Evolutionary conservation across 2,888 invertebrate species (phyloP).

Genomic region (Drosophila sordidula): DNA sequence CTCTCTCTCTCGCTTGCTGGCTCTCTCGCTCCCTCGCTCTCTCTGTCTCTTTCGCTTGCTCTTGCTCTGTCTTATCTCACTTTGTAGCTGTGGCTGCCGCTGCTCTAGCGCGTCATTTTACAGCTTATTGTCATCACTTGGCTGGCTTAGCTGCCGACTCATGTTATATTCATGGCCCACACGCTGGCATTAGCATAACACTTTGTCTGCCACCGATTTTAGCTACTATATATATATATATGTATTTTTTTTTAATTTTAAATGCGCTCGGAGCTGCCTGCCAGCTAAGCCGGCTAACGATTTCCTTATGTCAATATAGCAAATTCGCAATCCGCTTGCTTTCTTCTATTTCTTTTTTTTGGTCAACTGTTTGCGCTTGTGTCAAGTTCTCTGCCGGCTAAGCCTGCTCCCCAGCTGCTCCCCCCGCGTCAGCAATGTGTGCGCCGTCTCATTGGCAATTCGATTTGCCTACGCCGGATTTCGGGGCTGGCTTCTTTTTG

Average conservation of each 20-base stretch:
- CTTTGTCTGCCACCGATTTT: conserved; percentile 27
- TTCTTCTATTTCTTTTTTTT: background rate
- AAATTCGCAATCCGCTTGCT: conserved; percentile 75
- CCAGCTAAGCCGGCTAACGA: conserved; percentile 76
- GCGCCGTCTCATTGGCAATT: conserved; percentile 52
- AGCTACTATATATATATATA: background rate
- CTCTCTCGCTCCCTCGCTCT: too few species aligned
- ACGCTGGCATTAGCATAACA: conserved; percentile 68
- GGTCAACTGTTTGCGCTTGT: conserved; percentile 59
- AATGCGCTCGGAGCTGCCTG: conserved; percentile 47
- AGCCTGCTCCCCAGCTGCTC: conserved; percentile 13
- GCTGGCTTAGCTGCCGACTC: conserved; percentile 49
- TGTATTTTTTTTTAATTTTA: conserved; percentile 63
- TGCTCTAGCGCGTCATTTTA: conserved; percentile 30
- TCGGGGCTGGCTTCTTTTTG: conserved; percentile 8
- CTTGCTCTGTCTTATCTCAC: background rate
- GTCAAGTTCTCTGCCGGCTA: conserved; percentile 5
- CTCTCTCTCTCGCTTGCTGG: background rate
- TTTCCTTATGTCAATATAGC: conserved; percentile 78
- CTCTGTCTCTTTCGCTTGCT: background rate
- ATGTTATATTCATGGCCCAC: conserved; percentile 70
- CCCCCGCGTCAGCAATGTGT: conserved; percentile 26
- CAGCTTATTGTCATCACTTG: conserved; percentile 73
- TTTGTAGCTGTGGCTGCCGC: background rate
- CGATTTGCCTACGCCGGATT: conserved; percentile 42